Percentiles rank a stretch among this genome's conserved stretches.
These are phyloP conservation scores for Sarcophaga caerulescens DNA, from an alignment of 2,888 invertebrate genomes.

Conservation along the genomic window DNA sequence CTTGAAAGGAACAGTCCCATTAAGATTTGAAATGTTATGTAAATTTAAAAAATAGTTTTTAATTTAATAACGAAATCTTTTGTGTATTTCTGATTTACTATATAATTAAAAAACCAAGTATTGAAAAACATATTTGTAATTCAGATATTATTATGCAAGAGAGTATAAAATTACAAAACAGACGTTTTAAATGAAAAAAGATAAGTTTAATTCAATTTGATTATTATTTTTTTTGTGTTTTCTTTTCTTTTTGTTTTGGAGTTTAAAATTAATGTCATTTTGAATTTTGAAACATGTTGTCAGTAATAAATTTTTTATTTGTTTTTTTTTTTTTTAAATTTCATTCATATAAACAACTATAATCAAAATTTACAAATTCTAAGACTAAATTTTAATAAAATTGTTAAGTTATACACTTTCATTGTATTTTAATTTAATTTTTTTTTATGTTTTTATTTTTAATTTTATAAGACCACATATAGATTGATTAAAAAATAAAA, in stretches of 20 bases:
- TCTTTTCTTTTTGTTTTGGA: slow-evolving; percentile 19
- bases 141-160: background rate
- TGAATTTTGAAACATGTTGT: background rate
- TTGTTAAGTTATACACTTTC: slow-evolving; percentile 46
- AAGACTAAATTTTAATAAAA: slow-evolving; percentile 33
- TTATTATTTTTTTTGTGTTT: background rate
- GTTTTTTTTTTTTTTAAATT: slow-evolving; percentile 9
- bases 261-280: background rate
- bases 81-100: too few relatives aligned
- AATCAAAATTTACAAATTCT: slow-evolving; percentile 61
- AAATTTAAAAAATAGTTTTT: too few relatives aligned
- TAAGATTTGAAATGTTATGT: too few relatives aligned
- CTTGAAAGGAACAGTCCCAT: too few relatives aligned
- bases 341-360: slow-evolving; percentile 61
- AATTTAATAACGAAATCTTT: too few relatives aligned
- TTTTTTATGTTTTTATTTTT: background rate
- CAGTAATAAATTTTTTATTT: background rate
- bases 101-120: too few relatives aligned
- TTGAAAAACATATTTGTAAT: too few relatives aligned
- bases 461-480: slow-evolving; percentile 58
- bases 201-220: too few relatives aligned
- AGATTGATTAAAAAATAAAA: slow-evolving; percentile 51
- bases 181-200: background rate
- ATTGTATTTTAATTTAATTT: background rate
- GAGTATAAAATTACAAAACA: slow-evolving; percentile 60